These are phyloP conservation scores for Macquaria ambigua DNA, from an alignment of 2,113 vertebrate species.

Conservation along the genomic window DNA sequence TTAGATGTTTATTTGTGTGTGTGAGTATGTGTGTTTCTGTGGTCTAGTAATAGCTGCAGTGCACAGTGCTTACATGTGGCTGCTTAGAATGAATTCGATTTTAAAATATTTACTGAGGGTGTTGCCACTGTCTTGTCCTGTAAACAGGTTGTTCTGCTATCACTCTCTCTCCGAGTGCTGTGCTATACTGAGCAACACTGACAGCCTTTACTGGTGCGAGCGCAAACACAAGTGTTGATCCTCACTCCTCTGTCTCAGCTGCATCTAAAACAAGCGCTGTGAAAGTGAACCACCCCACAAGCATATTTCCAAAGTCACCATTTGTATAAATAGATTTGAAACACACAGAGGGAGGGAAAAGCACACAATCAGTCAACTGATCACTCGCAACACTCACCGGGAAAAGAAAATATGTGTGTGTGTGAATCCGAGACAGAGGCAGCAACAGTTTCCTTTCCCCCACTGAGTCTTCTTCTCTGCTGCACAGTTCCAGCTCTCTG, in stretches of 20 bases:
- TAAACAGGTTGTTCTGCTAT: background rate
- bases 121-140: background rate
- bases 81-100: background rate
- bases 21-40: background rate
- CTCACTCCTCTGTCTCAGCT: background rate
- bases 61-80: background rate
- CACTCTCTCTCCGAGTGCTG: background rate
- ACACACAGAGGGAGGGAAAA: background rate
- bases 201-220: background rate
- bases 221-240: background rate
- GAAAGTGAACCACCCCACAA: slow-evolving; percentile 14
- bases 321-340: slow-evolving; percentile 62
- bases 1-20: background rate
- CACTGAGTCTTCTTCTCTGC: background rate
- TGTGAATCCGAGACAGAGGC: slow-evolving; percentile 6
- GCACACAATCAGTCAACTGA: background rate
- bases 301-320: slow-evolving; percentile 56
- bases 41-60: background rate
- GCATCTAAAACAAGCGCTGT: slow-evolving; percentile 29
- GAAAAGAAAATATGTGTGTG: background rate
- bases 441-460: background rate
- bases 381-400: slow-evolving; percentile 53
- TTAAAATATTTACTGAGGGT: slow-evolving; percentile 1
- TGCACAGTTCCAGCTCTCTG: background rate
- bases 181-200: background rate